Conservation (phyloP, 1,140 invertebrate species). For the Musca vetustissima region DNA sequence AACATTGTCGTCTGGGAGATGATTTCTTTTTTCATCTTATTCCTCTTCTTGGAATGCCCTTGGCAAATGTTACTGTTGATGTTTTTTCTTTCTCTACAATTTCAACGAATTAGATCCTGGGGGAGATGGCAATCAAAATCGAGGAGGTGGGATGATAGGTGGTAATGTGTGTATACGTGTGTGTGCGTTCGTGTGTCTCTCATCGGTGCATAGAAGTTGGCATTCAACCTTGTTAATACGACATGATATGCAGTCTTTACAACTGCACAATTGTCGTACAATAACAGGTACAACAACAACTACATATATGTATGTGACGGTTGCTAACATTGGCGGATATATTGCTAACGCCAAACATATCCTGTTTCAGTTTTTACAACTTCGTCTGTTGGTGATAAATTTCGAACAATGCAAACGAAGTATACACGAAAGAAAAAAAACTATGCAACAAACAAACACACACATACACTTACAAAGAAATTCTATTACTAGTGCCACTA, state of each 20-base stretch:
- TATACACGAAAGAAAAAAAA: too few species aligned
- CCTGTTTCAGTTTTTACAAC: conserved; percentile 15
- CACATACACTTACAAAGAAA: too few species aligned
- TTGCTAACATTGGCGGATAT: too few species aligned
- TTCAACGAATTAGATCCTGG: too few species aligned
- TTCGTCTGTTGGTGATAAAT: conserved; percentile 21
- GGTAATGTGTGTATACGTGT: background rate
- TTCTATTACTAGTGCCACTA: too few species aligned
- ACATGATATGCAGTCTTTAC: conserved; percentile 22
- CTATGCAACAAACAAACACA: too few species aligned
- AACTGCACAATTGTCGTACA: conserved; percentile 3
- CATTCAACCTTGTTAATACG: conserved; percentile 24
- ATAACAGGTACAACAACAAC: too few species aligned
- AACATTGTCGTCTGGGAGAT: background rate
- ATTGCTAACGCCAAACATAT: conserved; percentile 4
- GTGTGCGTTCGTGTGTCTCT: background rate
- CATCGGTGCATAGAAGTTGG: background rate
- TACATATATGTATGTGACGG: too few species aligned
- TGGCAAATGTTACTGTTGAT: background rate
- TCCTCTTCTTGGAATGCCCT: background rate
- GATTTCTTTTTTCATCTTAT: background rate
- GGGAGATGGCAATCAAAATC: too few species aligned
- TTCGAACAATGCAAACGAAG: conserved; percentile 3
- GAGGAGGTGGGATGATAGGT: background rate
- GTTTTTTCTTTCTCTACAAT: background rate